These are phyloP conservation scores for Anarsia innoxiella DNA, from an alignment of 2,888 invertebrate genomes.

Conservation along the genomic window DNA sequence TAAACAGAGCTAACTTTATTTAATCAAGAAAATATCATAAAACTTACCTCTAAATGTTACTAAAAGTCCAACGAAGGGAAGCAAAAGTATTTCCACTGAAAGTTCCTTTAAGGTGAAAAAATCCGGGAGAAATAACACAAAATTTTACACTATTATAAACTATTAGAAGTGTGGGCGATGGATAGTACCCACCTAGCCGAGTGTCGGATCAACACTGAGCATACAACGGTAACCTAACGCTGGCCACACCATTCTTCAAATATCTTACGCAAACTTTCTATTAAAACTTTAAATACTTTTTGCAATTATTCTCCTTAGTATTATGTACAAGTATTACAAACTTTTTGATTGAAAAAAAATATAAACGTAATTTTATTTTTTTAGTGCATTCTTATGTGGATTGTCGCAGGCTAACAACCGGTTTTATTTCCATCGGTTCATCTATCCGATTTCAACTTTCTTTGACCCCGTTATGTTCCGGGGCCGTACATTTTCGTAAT, in stretches of 20 bases:
- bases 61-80: neutral
- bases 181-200: slow-evolving; percentile 46
- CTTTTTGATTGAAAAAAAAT: slow-evolving; percentile 6
- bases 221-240: slow-evolving; percentile 13
- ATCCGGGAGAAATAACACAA: slow-evolving; percentile 15
- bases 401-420: slow-evolving; percentile 31
- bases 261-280: slow-evolving; percentile 24
- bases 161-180: slow-evolving; percentile 21
- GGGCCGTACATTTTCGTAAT: slow-evolving; percentile 32
- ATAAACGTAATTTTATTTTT: slow-evolving; percentile 20
- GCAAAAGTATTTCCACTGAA: neutral
- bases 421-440: slow-evolving; percentile 54
- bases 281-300: too few relatives aligned
- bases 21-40: too few relatives aligned
- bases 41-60: too few relatives aligned
- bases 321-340: too few relatives aligned
- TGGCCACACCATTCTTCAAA: slow-evolving; percentile 3
- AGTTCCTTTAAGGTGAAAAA: neutral
- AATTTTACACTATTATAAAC: slow-evolving; percentile 20
- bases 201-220: slow-evolving; percentile 53
- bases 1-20: too few relatives aligned
- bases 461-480: slow-evolving; percentile 53
- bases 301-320: too few relatives aligned
- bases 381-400: slow-evolving; percentile 20
- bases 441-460: slow-evolving; percentile 64